Base-by-base conservation (phyloP, 2,888 invertebrate species). In the Conomelus anceps region DNA sequence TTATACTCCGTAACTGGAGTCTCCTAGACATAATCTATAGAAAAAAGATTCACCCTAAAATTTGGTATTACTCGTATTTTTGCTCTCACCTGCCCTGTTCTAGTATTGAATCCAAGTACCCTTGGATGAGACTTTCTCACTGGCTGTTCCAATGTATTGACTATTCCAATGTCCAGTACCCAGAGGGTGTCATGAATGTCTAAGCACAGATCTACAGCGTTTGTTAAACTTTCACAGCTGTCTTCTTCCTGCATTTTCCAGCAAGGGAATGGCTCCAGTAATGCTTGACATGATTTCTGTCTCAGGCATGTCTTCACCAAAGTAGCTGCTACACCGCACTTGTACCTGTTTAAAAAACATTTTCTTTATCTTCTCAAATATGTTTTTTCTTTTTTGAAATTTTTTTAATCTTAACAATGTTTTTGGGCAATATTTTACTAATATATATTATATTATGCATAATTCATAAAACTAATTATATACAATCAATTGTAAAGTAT, bases 131-230 rank as follows among this genome's bases (percentile, higher is more conserved):
- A 96, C 17, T 95, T 94, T 89, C 95, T 94, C 6, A 95, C 93
- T 0, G 96, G 96, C 0, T 94, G 93, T 90, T 95, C 95, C 89
- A 96, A 92, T 0, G 96, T 95, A 91, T 96, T 96, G 0, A 96
- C 94, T 86, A 96, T 94, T 20, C 97, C 97, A 17, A 94, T 94
- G 92, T 97, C 97, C 90, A 97, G 93, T 0, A 95, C 94, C 97
- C 97, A 97, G 11, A 97, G 93, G 90, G 96, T 95, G 87, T 95
- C 95, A 92, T 96, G 94, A 7, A 90, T 91, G 91, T 96, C 96
- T 24, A 95, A 92, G 92, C 94, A 93, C 88, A 96, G 93, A 92
- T 97, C 97, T 0, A 97, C 95, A 0, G 95, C 96, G 89, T 95
- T 96, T 92, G 97, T 96, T 22, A 97, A 93, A 0, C 95, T 95